A percentile compares a stretch with the other conserved stretches of the same genome.
phyloP scores from a whole-genome alignment of 2,113 vertebrate genomes.

The Phasianus colchicus region DNA sequence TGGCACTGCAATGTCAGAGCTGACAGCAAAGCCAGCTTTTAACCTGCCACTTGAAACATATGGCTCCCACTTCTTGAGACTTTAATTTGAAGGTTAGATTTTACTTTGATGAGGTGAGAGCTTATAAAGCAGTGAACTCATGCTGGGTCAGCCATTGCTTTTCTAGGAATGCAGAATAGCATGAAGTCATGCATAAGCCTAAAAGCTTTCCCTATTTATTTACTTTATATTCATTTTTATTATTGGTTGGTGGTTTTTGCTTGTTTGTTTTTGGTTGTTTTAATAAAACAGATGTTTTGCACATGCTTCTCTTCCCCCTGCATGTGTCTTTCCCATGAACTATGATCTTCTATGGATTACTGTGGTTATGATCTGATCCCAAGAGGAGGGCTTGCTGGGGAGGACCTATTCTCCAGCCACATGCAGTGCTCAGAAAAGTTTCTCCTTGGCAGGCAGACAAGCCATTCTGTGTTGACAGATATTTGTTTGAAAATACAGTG shows the following conservation, averaged over 20 bases:
- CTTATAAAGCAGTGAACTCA: background rate
- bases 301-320: background rate
- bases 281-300: background rate
- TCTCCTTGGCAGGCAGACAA: background rate
- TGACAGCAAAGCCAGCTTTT: background rate
- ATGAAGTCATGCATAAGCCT: background rate
- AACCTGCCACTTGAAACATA: background rate
- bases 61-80: background rate
- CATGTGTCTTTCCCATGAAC: background rate
- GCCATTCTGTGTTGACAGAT: background rate
- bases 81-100: background rate
- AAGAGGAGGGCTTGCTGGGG: background rate
- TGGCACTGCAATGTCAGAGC: background rate
- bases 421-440: background rate
- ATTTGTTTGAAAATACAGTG: background rate
- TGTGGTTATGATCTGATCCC: background rate
- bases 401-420: background rate
- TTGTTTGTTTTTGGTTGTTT: background rate
- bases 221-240: background rate
- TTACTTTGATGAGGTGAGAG: background rate
- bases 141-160: background rate
- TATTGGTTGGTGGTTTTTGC: background rate
- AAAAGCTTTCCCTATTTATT: slow-evolving; percentile 30
- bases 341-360: background rate
- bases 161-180: background rate